These are phyloP conservation scores for Eubucco bourcierii DNA, from an alignment of 2,113 vertebrate genomes.

Conservation along the genomic window DNA sequence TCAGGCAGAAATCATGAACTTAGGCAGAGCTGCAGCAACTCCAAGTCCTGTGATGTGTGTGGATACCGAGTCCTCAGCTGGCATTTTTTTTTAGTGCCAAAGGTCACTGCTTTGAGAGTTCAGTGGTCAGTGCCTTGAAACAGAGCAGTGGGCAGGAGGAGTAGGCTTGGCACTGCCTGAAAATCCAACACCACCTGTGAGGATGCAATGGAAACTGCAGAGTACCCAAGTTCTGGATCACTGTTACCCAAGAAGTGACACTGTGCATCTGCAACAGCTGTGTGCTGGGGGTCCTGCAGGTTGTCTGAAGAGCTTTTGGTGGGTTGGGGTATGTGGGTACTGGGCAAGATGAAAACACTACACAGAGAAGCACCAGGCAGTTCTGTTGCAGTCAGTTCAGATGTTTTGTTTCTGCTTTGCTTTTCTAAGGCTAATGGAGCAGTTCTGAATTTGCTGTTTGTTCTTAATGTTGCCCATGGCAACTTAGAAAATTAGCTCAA, in stretches of 20 bases:
- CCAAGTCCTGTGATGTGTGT: background rate
- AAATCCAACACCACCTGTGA: background rate
- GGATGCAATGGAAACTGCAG: background rate
- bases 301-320: background rate
- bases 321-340: background rate
- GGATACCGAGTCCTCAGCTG: fast-evolving
- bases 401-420: background rate
- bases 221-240: background rate
- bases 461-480: background rate
- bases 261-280: background rate
- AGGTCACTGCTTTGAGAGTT: background rate
- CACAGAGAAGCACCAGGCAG: background rate
- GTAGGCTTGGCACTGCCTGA: background rate
- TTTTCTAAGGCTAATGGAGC: background rate
- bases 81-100: background rate
- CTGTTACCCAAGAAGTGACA: background rate
- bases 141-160: background rate
- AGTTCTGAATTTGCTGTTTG: background rate
- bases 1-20: background rate
- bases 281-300: background rate
- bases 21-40: background rate
- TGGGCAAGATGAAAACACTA: background rate
- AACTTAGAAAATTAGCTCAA: background rate
- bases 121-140: background rate
- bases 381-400: background rate